Conservation (phyloP, 2,113 vertebrate species). For the Romanogobio albipinnatus region DNA sequence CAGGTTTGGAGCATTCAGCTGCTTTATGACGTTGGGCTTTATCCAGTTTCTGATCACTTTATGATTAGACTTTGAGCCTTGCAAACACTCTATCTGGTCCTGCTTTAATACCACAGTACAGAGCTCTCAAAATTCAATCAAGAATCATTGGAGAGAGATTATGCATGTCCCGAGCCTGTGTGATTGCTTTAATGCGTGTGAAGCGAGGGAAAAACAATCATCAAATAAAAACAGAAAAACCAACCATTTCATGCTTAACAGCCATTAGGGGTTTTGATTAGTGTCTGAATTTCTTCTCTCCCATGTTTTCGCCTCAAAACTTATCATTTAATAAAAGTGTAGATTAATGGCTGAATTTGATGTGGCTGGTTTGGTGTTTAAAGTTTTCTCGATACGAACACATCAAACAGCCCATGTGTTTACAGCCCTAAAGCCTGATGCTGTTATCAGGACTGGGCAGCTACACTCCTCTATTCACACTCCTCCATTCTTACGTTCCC, state of each 20-base stretch:
- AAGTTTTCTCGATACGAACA: slow-evolving; percentile 77
- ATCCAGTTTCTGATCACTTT: slow-evolving; percentile 3
- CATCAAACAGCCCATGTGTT: slow-evolving; percentile 89
- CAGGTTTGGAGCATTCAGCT: not conserved
- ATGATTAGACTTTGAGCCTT: not conserved
- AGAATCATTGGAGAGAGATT: slow-evolving; percentile 7
- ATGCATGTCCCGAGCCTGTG: not conserved
- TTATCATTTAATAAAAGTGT: slow-evolving; percentile 62
- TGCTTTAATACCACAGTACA: not conserved
- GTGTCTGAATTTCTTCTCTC: slow-evolving; percentile 21
- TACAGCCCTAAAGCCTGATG: slow-evolving; percentile 84
- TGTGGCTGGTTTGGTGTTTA: slow-evolving; percentile 69
- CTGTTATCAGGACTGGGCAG: slow-evolving; percentile 86
- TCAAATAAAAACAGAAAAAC: slow-evolving; percentile 27
- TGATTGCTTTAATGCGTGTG: slow-evolving; percentile 14
- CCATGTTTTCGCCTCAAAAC: slow-evolving; percentile 60
- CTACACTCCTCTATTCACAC: slow-evolving; percentile 70
- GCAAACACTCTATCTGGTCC: slow-evolving; percentile 56
- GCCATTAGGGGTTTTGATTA: slow-evolving; percentile 36
- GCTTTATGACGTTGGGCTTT: slow-evolving; percentile 62
- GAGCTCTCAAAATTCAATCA: slow-evolving; percentile 19
- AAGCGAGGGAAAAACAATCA: slow-evolving; percentile 49
- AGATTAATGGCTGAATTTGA: slow-evolving; percentile 78
- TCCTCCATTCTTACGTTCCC: slow-evolving; percentile 59
- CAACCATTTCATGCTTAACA: slow-evolving; percentile 29